Evolutionary conservation across 2,113 vertebrate species (phyloP).

Genomic region (Thamnophis sirtalis): DNA sequence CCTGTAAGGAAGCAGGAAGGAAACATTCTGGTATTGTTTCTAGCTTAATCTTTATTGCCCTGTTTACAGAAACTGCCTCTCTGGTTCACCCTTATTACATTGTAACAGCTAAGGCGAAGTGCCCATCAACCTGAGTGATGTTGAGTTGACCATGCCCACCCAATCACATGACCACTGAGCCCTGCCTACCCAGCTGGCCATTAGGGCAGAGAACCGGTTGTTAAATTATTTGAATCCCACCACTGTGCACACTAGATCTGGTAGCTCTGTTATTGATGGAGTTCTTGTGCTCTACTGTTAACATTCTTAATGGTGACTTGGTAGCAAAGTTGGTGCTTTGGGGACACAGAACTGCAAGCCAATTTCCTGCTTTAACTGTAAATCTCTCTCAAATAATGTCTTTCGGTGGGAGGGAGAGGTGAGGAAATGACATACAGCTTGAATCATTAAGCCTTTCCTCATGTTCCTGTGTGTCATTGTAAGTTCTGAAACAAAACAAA

Average conservation of each 20-base stretch:
- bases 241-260: neutral
- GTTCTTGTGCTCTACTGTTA: neutral
- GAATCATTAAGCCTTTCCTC: neutral
- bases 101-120: too few species aligned
- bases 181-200: too few species aligned
- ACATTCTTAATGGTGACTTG: neutral
- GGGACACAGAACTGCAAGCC: neutral
- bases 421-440: neutral
- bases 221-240: too few species aligned
- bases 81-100: too few species aligned
- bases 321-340: neutral
- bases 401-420: neutral
- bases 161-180: too few species aligned
- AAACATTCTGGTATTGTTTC: too few species aligned
- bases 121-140: too few species aligned
- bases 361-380: neutral
- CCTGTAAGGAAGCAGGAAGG: too few species aligned
- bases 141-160: too few species aligned
- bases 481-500: neutral
- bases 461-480: neutral
- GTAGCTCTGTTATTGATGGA: neutral
- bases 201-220: too few species aligned
- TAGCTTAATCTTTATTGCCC: too few species aligned
- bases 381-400: neutral
- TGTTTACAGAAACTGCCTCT: too few species aligned